phyloP scores from a whole-genome alignment of 1,140 invertebrate genomes.

The Micrasema longulum region DNA sequence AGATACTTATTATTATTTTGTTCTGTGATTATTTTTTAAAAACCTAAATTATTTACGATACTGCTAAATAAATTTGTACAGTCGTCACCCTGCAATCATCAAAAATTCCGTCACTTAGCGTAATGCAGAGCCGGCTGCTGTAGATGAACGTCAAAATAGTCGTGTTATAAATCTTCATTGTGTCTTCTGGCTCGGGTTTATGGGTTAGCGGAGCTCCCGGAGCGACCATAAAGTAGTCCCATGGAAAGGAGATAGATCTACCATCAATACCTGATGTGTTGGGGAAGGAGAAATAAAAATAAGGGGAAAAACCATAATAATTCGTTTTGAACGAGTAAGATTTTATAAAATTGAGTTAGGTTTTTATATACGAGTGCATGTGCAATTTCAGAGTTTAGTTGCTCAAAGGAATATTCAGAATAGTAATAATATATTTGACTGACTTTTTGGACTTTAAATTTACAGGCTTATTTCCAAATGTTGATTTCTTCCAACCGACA shows the following conservation, averaged over 20 bases:
- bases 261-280: constrained; percentile 6
- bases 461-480: no score
- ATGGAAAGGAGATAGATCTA: background rate
- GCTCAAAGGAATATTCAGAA: no score
- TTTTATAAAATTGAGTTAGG: no score
- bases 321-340: no score
- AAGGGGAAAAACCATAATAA: no score
- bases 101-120: constrained; percentile 48
- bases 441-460: no score
- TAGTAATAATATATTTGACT: no score
- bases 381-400: no score
- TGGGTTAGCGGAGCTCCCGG: constrained; percentile 47
- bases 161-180: constrained; percentile 53
- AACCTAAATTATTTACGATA: background rate
- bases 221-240: constrained; percentile 45
- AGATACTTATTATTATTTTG: no score
- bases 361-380: no score
- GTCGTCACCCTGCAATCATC: background rate
- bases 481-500: no score
- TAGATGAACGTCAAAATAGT: constrained; percentile 50
- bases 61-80: background rate
- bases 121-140: constrained; percentile 39
- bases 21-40: no score
- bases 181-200: constrained; percentile 37
- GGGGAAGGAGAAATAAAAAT: background rate